Conservation (phyloP, 2,113 vertebrate genomes). For the Tyto alba region DNA sequence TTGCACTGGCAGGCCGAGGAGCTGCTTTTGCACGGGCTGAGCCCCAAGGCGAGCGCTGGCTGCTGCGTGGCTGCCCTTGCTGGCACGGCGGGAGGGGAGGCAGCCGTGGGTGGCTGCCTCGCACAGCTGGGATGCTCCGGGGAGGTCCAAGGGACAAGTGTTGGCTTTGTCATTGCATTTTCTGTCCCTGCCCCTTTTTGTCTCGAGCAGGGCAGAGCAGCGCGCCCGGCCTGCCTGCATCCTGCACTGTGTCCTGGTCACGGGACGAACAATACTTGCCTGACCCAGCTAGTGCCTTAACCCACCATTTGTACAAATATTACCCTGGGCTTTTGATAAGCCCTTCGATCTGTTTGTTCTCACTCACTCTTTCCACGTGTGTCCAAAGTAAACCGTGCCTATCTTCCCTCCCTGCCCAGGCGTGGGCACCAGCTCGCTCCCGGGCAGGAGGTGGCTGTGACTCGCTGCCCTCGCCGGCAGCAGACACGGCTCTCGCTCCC, state of each 20-base stretch:
- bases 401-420: not conserved
- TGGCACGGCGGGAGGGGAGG: not conserved
- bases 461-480: not conserved
- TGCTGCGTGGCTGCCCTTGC: not conserved
- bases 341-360: not conserved
- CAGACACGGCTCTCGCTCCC: not conserved
- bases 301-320: not conserved
- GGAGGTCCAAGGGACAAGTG: constrained; percentile 44
- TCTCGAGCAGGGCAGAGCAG: not conserved
- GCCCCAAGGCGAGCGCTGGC: not conserved
- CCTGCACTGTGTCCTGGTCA: not conserved
- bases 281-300: not conserved
- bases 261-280: not conserved
- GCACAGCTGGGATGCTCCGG: constrained; percentile 35
- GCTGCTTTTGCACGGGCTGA: not conserved
- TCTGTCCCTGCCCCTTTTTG: constrained; percentile 9
- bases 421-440: not conserved
- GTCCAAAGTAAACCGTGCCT: not conserved
- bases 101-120: not conserved
- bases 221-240: not conserved
- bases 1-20: not conserved
- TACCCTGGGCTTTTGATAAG: not conserved
- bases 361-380: rapidly evolving
- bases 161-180: not conserved
- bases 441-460: not conserved